A percentile compares a stretch with the other conserved stretches of the same genome.
phyloP scores from a whole-genome alignment of 2,888 invertebrate genomes.

The Eupithecia abbreviata region DNA sequence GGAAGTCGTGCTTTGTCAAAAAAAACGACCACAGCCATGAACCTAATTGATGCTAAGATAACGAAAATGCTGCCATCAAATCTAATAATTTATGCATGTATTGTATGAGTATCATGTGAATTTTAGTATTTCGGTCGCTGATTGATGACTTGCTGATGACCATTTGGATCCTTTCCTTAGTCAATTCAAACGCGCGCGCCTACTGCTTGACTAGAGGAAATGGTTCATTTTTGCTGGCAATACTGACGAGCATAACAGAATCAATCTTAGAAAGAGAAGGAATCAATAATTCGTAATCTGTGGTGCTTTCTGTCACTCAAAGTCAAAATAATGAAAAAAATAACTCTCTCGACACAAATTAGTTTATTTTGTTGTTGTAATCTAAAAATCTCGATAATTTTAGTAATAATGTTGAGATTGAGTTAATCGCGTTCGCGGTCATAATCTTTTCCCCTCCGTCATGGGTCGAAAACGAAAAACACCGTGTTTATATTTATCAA shows the following conservation, averaged over 20 bases:
- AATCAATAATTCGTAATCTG: neutral
- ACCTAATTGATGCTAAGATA: too few relatives aligned
- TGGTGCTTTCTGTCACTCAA: neutral
- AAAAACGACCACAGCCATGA: too few relatives aligned
- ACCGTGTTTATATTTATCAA: constrained; percentile 46
- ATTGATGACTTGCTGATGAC: too few relatives aligned
- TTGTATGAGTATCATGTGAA: too few relatives aligned
- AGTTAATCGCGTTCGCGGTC: constrained; percentile 60
- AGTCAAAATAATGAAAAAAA: constrained; percentile 1
- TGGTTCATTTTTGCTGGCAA: neutral
- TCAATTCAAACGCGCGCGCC: too few relatives aligned
- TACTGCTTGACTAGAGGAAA: neutral
- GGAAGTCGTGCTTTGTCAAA: too few relatives aligned
- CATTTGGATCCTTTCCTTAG: too few relatives aligned
- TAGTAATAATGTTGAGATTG: constrained; percentile 65
- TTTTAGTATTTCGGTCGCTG: too few relatives aligned
- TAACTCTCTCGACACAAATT: constrained; percentile 73
- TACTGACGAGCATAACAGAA: neutral
- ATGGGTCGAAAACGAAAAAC: constrained; percentile 41
- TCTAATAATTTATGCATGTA: too few relatives aligned
- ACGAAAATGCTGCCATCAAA: too few relatives aligned
- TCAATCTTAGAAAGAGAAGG: too few relatives aligned
- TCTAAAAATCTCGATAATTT: constrained; percentile 55
- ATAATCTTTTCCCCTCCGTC: constrained; percentile 37
- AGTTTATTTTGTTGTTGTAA: constrained; percentile 68